Base-by-base conservation (phyloP, 2,113 vertebrate species). In the Anguilla japonica region DNA sequence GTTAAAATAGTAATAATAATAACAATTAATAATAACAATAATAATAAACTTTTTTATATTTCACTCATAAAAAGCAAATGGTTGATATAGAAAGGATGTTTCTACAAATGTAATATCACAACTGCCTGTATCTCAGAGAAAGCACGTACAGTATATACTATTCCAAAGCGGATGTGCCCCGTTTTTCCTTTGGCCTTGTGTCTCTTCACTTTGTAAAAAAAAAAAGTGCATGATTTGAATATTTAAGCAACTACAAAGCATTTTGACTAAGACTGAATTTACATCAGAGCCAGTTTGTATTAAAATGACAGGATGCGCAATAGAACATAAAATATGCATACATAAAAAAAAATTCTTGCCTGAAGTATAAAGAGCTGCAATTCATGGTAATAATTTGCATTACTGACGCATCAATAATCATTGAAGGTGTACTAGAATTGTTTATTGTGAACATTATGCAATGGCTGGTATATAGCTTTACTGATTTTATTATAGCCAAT, bases 381-480 rank as follows among this genome's bases (percentile, higher is more conserved):
- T 83, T 56, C 0, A 57, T 60, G 26, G 26, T 50, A 83, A 83
- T 83, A 15, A 14, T 83, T 46, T 83, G 56, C 50, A 60, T 83
- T 60, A 50, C 50, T 13, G 43, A 22, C 14, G 41, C 43, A 83
- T 56, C 82, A 60, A 41, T 41, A 81, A 18, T 39, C 82, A 83
- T 26, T 83, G 82, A 83, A 6, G 20, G 39, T 81, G 41, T 41
- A 22, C 41, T 39, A 20, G 16, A 1, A 46, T 46, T 81, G 41
- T 81, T 41, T 41, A 81, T 81, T 81, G 39, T 43, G 41, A 41
- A 46, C 79, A 81, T 81, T 81, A 81, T 41, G 5, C 3, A 26
- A 75, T 34, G n/a, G n/a, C 29, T 75, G 71, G 60, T 67, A 60
- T 67, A 60, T 60, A 20, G 57, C 57, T 67, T 22, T 1, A 22